Conservation (phyloP, 2,797 vertebrate genomes). For the Tapera naevia region DNA sequence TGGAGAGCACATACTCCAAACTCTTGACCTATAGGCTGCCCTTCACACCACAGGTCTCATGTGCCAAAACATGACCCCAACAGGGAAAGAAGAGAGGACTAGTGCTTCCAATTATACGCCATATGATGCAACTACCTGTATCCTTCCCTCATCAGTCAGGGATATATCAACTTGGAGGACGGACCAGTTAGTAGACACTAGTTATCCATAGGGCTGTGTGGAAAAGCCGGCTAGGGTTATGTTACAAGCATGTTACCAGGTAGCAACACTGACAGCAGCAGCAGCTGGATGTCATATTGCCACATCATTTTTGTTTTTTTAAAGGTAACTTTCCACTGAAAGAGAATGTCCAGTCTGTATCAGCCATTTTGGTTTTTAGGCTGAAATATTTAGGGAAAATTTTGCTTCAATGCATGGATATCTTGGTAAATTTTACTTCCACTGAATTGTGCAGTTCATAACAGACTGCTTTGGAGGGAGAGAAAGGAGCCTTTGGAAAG, state of each 20-base stretch:
- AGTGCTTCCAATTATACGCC: not conserved
- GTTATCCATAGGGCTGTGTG: no score
- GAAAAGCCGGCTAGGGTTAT: not conserved
- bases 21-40: not conserved
- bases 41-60: not conserved
- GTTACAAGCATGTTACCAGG: not conserved
- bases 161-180: fast-evolving
- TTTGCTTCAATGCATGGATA: not conserved
- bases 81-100: not conserved
- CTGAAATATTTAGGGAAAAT: not conserved
- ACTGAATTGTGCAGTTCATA: fast-evolving
- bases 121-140: fast-evolving
- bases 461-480: not conserved
- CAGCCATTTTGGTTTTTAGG: not conserved
- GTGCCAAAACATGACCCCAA: not conserved
- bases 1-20: not conserved
- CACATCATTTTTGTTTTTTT: not conserved
- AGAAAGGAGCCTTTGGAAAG: not conserved
- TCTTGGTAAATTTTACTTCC: not conserved
- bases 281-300: not conserved
- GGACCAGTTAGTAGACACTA: not conserved
- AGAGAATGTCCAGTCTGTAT: not conserved
- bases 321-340: not conserved
- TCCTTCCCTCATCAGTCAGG: not conserved
- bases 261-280: not conserved